Conservation (phyloP, 2,113 vertebrate species). For the Peromyscus polionotus region DNA sequence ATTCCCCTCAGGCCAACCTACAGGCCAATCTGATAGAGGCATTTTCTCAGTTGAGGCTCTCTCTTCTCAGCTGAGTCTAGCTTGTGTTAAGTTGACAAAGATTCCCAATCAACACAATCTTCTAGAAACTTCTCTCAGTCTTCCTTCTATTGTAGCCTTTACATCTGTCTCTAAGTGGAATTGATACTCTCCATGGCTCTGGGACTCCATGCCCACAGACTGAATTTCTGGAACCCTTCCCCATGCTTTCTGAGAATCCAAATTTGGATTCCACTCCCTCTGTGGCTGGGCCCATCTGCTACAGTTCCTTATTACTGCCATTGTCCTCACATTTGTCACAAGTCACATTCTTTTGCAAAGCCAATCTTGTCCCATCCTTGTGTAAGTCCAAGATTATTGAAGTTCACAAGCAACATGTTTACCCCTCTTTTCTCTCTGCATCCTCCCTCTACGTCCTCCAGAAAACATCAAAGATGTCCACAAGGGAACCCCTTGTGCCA, state of each 20-base stretch:
- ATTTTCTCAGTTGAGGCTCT: not conserved
- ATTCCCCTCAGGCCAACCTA: not conserved
- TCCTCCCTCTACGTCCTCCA: not conserved
- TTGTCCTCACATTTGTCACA: not conserved
- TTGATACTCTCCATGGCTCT: not conserved
- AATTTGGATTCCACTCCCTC: not conserved
- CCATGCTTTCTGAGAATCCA: not conserved
- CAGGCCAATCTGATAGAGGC: not conserved
- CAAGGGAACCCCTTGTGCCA: not conserved
- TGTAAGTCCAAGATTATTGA: not conserved
- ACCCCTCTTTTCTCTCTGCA: not conserved
- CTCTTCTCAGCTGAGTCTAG: not conserved
- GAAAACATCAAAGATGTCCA: not conserved
- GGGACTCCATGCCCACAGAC: not conserved
- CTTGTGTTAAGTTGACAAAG: not conserved
- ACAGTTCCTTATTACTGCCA: not conserved
- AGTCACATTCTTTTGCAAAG: not conserved
- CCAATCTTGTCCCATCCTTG: not conserved
- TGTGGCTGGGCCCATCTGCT: not conserved
- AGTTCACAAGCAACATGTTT: not conserved
- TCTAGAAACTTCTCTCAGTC: not conserved
- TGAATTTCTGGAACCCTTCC: not conserved
- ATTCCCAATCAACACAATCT: not conserved
- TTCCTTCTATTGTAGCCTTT: not conserved
- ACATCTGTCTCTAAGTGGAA: not conserved